Conservation (phyloP, 2,113 vertebrate genomes). For the Aix galericulata region DNA sequence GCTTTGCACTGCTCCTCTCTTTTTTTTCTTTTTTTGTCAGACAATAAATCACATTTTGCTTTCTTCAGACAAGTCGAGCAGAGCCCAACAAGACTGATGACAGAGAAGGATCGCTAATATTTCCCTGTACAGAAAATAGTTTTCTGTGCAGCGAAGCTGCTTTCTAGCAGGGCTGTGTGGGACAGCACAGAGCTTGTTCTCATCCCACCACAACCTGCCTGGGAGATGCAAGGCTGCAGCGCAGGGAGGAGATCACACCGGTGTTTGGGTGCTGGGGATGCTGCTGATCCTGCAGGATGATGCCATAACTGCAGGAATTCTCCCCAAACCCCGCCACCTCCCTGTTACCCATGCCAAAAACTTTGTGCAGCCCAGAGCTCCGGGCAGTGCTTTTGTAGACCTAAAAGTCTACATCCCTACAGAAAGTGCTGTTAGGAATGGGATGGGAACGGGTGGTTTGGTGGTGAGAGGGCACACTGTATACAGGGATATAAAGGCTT, state of each 20-base stretch:
- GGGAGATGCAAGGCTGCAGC: neutral
- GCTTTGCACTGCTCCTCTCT: neutral
- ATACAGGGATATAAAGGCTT: neutral
- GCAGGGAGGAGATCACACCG: neutral
- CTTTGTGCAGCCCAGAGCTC: neutral
- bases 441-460: neutral
- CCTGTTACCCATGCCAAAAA: fast-evolving
- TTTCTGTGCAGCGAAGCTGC: neutral
- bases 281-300: neutral
- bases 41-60: neutral
- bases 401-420: too few species aligned
- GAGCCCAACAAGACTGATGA: slow-evolving; percentile 11
- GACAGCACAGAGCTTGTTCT: neutral
- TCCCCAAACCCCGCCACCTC: fast-evolving
- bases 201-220: neutral
- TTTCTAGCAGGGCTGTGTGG: neutral
- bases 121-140: neutral
- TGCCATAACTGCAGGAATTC: neutral
- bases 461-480: neutral
- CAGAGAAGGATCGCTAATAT: neutral
- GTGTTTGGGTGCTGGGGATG: neutral
- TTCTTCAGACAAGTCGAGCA: slow-evolving; percentile 8
- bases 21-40: neutral
- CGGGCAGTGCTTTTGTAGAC: neutral
- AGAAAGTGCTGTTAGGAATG: neutral